Evolutionary conservation across 2,113 vertebrate species (phyloP).

Genomic region (Silurus meridionalis): DNA sequence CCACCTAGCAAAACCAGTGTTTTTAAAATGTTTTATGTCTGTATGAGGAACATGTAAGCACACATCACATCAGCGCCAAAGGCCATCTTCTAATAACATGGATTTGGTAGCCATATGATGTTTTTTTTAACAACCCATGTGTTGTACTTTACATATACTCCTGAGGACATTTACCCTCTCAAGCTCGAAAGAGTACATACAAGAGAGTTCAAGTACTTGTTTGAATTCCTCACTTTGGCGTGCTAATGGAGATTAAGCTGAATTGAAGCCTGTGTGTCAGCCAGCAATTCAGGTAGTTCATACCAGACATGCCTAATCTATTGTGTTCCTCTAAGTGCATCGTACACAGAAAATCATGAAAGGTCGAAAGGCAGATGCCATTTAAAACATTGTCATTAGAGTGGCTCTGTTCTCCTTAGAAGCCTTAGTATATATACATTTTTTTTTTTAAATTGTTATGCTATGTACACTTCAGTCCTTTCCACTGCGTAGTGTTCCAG

Average conservation of each 20-base stretch:
- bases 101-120: constrained; percentile 3
- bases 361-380: constrained; percentile 53
- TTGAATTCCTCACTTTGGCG: constrained; percentile 65
- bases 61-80: constrained; percentile 5
- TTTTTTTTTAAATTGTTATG: background rate
- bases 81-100: constrained; percentile 14
- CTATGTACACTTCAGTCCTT: background rate
- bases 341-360: constrained; percentile 36
- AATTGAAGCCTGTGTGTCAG: constrained; percentile 67
- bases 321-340: constrained; percentile 63
- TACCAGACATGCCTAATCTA: constrained; percentile 71
- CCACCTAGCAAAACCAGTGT: background rate
- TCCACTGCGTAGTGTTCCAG: background rate
- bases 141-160: background rate
- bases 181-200: background rate
- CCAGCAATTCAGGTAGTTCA: constrained; percentile 70
- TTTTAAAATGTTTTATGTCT: background rate
- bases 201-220: constrained; percentile 57
- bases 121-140: background rate
- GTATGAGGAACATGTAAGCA: background rate
- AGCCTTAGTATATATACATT: background rate
- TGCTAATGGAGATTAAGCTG: constrained; percentile 69
- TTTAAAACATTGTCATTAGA: constrained; percentile 63
- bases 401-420: background rate
- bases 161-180: constrained; percentile 27